These are phyloP conservation scores for Erythrolamprus reginae DNA, from an alignment of 2,113 vertebrate genomes.

Conservation along the genomic window DNA sequence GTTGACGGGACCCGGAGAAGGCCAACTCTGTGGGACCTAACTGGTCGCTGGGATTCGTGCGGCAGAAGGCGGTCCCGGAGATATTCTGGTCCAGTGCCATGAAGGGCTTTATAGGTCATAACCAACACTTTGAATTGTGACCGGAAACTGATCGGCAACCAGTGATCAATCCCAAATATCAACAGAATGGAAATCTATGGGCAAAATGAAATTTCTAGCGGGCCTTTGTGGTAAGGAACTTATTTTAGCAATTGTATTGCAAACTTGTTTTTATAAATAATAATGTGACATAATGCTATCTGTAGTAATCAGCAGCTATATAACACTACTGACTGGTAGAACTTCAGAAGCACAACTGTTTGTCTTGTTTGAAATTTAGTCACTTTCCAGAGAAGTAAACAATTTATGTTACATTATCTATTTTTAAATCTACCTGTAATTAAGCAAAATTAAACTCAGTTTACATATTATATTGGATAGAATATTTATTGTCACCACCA, in stretches of 20 bases:
- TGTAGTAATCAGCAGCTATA: neutral
- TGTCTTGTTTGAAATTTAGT: neutral
- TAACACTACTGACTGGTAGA: neutral
- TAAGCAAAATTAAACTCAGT: neutral
- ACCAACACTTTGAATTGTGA: too few species aligned
- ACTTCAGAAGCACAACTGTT: neutral
- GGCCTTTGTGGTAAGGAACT: neutral
- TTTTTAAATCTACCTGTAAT: neutral
- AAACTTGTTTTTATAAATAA: neutral
- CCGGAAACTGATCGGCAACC: too few species aligned
- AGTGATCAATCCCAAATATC: neutral
- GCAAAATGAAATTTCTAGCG: neutral
- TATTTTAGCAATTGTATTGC: neutral
- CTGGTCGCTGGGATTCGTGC: too few species aligned
- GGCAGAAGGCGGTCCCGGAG: too few species aligned
- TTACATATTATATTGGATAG: neutral
- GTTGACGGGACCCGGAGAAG: too few species aligned
- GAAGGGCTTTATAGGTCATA: too few species aligned
- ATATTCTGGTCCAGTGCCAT: too few species aligned
- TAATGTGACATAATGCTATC: neutral
- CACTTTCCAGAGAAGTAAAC: neutral
- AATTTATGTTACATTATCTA: neutral
- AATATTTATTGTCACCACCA: too few species aligned
- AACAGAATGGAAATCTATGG: neutral
- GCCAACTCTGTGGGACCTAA: too few species aligned